Evolutionary conservation across 1,140 invertebrate genomes (phyloP), one percentile per base, ranked within the genome.

Genomic region (Octopus bimaculoides): DNA sequence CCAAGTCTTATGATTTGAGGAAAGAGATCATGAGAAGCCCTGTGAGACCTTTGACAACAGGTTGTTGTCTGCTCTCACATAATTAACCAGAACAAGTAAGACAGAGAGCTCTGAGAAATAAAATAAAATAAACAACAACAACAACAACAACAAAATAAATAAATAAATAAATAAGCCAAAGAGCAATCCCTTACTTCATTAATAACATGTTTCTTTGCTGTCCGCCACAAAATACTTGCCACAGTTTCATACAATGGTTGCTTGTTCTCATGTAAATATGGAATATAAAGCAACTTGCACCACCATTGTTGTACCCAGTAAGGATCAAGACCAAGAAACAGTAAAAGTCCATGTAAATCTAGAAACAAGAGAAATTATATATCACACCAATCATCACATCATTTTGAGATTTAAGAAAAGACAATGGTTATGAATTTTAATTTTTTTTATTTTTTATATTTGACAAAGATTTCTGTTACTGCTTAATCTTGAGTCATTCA

Each of bases 301-400:
- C 93, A 94, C 89, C 92, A 92, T 80, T 86, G 79, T 75, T 89
- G 84, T 26, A 92, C 89, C 83, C 88, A 88, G 83, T 92, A 93
- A 9, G 93, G 93, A 83, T 92, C 89, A 69, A 93, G 87, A 76
- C 92, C 92, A 54, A 96, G 89, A 84, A 95, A 95, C 73, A 93
- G 86, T 9, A 95, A 85, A 14, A 96, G 87, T 0, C 94, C 94
- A 87, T 92, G 93, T n/a, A 95, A 86, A 91, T 95, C 94, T 89
- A 81, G 26, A 41, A 41, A 41, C 26, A 0, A 41, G 26, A 41
- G 26, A 41, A 41, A 41, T 41, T 41, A 41, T 41, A 41, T 0
- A 41, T 41, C 26, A 41, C 26, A 41, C 26, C 3, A 41, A 41
- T 41, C 26, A 41, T 41, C 26, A 0, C 26, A 41, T 41, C 26